phyloP scores from a whole-genome alignment of 2,113 vertebrate species.

The Actenoides lindsayi region DNA sequence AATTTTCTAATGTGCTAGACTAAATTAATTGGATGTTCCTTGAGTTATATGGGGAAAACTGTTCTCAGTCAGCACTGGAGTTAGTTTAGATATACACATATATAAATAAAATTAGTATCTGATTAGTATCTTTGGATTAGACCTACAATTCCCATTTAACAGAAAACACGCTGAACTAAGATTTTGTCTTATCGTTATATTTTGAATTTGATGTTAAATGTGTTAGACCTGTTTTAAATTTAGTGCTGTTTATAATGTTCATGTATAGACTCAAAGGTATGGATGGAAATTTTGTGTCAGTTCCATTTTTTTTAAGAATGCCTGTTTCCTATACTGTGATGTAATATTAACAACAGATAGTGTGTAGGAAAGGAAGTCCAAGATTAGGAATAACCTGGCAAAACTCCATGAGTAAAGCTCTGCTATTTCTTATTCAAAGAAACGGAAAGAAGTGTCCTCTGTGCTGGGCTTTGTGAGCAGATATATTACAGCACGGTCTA shows the following conservation, averaged over 20 bases:
- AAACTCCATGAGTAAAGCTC: neutral
- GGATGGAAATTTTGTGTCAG: neutral
- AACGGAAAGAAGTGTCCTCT: neutral
- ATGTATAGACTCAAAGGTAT: neutral
- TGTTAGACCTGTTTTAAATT: neutral
- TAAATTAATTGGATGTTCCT: neutral
- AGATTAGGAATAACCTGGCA: neutral
- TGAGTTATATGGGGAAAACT: neutral
- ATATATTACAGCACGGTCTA: neutral
- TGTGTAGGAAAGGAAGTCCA: neutral
- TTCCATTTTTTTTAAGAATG: neutral
- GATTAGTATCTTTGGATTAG: neutral
- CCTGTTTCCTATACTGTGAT: neutral
- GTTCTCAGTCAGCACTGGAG: neutral
- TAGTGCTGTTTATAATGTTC: neutral
- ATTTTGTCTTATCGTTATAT: neutral
- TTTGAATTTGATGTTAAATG: neutral
- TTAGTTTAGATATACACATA: neutral
- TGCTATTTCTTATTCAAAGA: neutral
- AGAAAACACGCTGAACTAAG: neutral
- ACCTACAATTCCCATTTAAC: neutral
- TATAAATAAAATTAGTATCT: neutral
- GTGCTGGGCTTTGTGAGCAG: neutral
- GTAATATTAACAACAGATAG: neutral
- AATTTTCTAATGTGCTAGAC: neutral